These are phyloP conservation scores for Lycia hirtaria DNA, from an alignment of 2,888 invertebrate species.

Conservation along the genomic window DNA sequence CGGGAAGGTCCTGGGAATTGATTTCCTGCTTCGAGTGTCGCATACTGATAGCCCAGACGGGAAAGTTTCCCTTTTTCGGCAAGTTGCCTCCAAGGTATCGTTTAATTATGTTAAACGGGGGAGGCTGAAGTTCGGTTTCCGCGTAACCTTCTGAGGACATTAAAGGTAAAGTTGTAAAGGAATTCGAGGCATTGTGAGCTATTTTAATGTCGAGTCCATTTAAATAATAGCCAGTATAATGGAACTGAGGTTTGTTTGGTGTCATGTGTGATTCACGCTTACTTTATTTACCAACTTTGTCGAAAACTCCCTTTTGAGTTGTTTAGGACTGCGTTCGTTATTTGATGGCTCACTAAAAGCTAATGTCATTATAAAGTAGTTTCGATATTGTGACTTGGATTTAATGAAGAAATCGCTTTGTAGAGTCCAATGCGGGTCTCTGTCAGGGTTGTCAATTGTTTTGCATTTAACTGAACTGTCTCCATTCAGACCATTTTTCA, in stretches of 20 bases:
- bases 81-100: slow-evolving; percentile 47
- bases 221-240: slow-evolving; percentile 29
- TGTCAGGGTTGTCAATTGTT: no score
- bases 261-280: slow-evolving; percentile 22
- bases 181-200: slow-evolving; percentile 37
- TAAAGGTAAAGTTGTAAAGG: slow-evolving; percentile 47
- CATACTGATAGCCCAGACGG: slow-evolving; percentile 56
- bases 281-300: not conserved
- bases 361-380: not conserved
- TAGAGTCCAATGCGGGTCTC: not conserved
- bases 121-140: slow-evolving; percentile 55
- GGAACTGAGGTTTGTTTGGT: slow-evolving; percentile 19
- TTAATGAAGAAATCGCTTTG: not conserved
- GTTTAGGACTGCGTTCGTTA: not conserved
- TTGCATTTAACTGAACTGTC: no score
- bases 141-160: slow-evolving; percentile 53
- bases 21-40: slow-evolving; percentile 51
- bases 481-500: no score
- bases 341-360: not conserved
- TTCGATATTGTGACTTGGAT: not conserved
- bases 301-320: slow-evolving; percentile 2
- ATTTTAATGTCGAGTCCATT: slow-evolving; percentile 45
- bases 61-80: slow-evolving; percentile 58
- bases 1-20: slow-evolving; percentile 46
- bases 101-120: slow-evolving; percentile 47